phyloP scores from a whole-genome alignment of 2,888 invertebrate genomes.

The Parnassius smintheus region DNA sequence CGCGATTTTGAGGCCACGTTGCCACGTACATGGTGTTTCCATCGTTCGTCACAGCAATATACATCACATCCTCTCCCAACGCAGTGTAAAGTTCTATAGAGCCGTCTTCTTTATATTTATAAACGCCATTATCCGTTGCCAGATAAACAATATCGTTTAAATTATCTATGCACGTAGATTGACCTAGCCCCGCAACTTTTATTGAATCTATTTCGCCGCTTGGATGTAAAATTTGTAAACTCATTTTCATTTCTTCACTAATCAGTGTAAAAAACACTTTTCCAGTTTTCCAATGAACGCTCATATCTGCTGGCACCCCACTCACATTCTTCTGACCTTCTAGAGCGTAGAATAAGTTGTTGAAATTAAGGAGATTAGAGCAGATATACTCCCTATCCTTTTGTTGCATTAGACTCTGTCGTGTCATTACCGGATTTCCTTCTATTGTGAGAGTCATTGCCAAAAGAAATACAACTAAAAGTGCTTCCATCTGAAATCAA shows the following conservation, averaged over 20 bases:
- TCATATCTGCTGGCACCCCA: slow-evolving; percentile 70
- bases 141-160: slow-evolving; percentile 69
- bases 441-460: slow-evolving; percentile 37
- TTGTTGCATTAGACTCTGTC: slow-evolving; percentile 45
- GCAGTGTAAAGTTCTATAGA: slow-evolving; percentile 59
- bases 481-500: slow-evolving; percentile 56
- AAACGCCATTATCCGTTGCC: slow-evolving; percentile 73
- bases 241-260: slow-evolving; percentile 70
- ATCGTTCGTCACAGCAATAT: slow-evolving; percentile 58
- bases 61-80: slow-evolving; percentile 72
- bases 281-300: slow-evolving; percentile 66
- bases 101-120: slow-evolving; percentile 65
- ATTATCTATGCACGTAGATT: slow-evolving; percentile 72
- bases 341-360: slow-evolving; percentile 55
- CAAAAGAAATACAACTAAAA: slow-evolving; percentile 39
- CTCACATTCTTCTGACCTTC: slow-evolving; percentile 50
- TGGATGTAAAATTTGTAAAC: slow-evolving; percentile 53
- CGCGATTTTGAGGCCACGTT: slow-evolving; percentile 73
- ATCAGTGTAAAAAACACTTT: slow-evolving; percentile 66
- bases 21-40: slow-evolving; percentile 64
- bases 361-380: slow-evolving; percentile 50
- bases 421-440: slow-evolving; percentile 53
- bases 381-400: slow-evolving; percentile 48
- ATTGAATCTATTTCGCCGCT: slow-evolving; percentile 58
- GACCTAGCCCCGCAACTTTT: slow-evolving; percentile 66